phyloP scores from a whole-genome alignment of 2,113 vertebrate species.

The Poecilia latipinna region DNA sequence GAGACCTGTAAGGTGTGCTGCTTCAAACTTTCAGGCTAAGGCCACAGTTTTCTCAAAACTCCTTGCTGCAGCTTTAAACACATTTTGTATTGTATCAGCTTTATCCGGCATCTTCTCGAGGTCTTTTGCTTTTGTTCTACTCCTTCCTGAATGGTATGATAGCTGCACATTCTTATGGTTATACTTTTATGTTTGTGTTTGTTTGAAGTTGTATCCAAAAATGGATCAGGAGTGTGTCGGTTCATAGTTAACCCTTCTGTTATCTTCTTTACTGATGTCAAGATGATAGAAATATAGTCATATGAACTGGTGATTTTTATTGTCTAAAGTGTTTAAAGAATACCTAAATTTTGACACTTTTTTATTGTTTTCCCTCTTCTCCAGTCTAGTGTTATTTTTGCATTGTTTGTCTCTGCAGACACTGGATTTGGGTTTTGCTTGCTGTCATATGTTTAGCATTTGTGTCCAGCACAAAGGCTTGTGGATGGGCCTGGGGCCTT shows the following conservation, averaged over 20 bases:
- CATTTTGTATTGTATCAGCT: neutral
- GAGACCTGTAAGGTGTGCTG: no score
- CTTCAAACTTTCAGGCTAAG: no score
- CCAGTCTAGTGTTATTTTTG: neutral
- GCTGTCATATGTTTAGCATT: conserved; percentile 61
- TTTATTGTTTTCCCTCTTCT: neutral
- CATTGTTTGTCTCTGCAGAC: conserved; percentile 34
- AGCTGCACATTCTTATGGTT: no score
- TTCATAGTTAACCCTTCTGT: neutral
- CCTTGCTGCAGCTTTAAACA: no score
- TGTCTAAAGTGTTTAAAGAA: no score
- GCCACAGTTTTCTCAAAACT: no score
- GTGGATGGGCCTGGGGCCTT: conserved; percentile 43
- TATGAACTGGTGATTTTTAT: neutral
- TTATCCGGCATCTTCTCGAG: neutral
- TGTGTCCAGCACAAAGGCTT: conserved; percentile 47
- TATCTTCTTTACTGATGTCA: neutral
- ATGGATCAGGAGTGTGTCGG: neutral
- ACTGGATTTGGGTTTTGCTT: conserved; percentile 34
- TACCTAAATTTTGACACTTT: neutral
- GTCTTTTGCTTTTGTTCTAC: neutral
- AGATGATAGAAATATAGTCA: no score
- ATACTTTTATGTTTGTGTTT: neutral
- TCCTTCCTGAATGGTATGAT: no score
- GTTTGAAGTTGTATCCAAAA: neutral